Conservation (phyloP, 2,113 vertebrate genomes). For the Rallus limicola region DNA sequence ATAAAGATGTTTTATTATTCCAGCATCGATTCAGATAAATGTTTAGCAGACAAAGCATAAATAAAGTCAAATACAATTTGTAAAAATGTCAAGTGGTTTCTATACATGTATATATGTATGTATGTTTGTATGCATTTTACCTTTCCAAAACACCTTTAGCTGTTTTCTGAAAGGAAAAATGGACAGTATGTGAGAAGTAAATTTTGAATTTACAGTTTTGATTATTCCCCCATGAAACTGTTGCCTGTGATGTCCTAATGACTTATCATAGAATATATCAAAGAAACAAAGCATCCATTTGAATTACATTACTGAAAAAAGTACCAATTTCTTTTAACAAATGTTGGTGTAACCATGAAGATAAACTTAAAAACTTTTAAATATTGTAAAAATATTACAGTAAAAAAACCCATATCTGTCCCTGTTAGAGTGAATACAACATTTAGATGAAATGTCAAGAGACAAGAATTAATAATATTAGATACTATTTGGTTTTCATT, state of each 20-base stretch:
- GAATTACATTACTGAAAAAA: background rate
- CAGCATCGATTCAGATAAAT: background rate
- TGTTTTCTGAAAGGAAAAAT: background rate
- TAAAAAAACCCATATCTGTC: background rate
- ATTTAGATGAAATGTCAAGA: background rate
- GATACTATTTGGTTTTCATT: background rate
- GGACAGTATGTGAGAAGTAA: background rate
- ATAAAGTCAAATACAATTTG: background rate
- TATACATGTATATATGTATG: background rate
- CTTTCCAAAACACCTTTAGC: background rate
- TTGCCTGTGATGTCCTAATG: background rate
- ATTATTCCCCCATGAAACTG: background rate
- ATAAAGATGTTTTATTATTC: background rate
- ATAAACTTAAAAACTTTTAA: background rate
- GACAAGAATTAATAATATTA: background rate
- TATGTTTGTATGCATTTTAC: too few relatives aligned
- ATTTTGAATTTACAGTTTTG: background rate
- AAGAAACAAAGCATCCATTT: background rate
- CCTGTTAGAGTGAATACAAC: background rate
- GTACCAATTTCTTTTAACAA: background rate
- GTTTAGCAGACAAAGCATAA: background rate
- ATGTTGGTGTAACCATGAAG: background rate
- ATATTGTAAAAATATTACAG: too few relatives aligned
- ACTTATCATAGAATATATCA: background rate
- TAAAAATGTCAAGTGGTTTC: background rate